Evolutionary conservation across 2,797 vertebrate species (phyloP).

Genomic region (Semaprochilodus insignis): DNA sequence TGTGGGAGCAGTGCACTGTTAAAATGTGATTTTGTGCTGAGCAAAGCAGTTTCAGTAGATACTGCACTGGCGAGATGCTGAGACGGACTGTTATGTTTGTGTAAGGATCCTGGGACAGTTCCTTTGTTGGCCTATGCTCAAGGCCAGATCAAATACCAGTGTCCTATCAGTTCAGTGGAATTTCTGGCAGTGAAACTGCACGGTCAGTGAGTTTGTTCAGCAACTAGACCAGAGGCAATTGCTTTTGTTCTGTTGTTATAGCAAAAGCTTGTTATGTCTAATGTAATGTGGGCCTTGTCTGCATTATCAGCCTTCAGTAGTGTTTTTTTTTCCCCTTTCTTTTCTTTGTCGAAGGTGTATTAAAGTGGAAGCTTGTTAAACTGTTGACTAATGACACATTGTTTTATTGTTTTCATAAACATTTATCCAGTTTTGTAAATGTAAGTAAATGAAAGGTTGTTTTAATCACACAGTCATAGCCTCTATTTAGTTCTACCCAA

Average conservation of each 20-base stretch:
- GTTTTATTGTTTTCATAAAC: too few relatives aligned
- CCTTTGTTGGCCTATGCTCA: constrained; percentile 70
- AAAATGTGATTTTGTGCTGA: constrained; percentile 66
- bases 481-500: too few relatives aligned
- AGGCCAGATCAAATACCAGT: constrained; percentile 12
- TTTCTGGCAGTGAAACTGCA: constrained; percentile 27
- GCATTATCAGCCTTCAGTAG: not conserved
- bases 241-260: not conserved
- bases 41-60: constrained; percentile 62
- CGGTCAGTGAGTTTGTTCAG: constrained; percentile 23
- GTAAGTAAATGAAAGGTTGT: too few relatives aligned
- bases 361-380: too few relatives aligned
- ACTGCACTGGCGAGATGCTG: constrained; percentile 5
- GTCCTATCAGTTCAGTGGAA: constrained; percentile 54
- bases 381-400: too few relatives aligned
- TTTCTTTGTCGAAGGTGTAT: too few relatives aligned
- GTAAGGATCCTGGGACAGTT: constrained; percentile 51
- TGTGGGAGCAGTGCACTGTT: constrained; percentile 56
- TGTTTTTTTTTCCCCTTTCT: too few relatives aligned
- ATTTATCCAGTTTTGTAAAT: too few relatives aligned
- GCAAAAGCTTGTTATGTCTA: not conserved
- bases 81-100: constrained; percentile 62
- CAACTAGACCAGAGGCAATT: not conserved
- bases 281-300: not conserved
- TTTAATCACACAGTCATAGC: too few relatives aligned